Percentiles rank a stretch among this genome's conserved stretches.
Evolutionary conservation across 2,113 vertebrate species (phyloP).

Genomic region (Brachypodius melanocephalos): DNA sequence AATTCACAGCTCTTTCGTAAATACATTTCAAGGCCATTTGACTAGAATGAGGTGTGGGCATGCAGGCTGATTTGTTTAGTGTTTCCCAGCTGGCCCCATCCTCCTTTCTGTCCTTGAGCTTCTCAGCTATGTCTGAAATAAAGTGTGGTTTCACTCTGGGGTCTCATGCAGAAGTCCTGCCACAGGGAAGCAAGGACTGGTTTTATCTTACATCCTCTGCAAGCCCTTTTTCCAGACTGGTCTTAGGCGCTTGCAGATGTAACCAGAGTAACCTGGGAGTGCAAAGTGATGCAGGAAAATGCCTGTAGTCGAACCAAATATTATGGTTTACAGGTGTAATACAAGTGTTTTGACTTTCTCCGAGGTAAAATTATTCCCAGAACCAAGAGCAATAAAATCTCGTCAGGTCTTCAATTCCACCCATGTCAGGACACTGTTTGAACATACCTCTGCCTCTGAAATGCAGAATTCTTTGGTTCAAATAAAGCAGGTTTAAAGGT

Average conservation of each 20-base stretch:
- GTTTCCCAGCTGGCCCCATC: neutral
- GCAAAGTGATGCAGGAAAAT: neutral
- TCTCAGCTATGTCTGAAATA: neutral
- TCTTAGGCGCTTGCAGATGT: neutral
- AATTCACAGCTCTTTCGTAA: neutral
- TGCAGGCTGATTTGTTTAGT: neutral
- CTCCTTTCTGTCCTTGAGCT: neutral
- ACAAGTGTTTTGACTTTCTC: neutral
- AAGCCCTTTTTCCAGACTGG: neutral
- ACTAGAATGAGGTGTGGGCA: neutral
- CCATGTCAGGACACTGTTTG: neutral
- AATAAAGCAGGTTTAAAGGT: neutral
- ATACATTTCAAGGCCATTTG: conserved; percentile 11
- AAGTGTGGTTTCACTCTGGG: neutral
- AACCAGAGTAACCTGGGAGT: neutral
- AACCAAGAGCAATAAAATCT: neutral
- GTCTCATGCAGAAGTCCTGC: neutral
- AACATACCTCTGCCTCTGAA: neutral
- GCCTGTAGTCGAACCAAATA: neutral
- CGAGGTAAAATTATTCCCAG: neutral
- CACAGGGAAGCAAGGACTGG: neutral
- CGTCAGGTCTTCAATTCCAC: neutral
- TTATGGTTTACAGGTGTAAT: neutral
- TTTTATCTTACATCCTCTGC: neutral
- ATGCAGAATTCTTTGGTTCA: neutral